These are phyloP conservation scores for Macrochelys suwanniensis DNA, from an alignment of 2,797 vertebrate species.

Conservation along the genomic window DNA sequence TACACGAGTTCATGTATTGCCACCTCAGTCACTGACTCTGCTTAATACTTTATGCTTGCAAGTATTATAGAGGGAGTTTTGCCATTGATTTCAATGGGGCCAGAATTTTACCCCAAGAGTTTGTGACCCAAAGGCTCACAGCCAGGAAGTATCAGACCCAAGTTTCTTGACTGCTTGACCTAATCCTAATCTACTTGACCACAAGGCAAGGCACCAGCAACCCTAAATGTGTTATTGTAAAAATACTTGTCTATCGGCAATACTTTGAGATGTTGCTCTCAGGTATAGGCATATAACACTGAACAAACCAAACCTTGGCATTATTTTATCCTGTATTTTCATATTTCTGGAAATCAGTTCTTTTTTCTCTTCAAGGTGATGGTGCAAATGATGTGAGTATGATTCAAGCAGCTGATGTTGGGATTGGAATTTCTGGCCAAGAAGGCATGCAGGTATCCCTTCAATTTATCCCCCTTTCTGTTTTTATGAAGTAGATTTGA, in stretches of 20 bases:
- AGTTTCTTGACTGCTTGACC: background rate
- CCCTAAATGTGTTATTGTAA: background rate
- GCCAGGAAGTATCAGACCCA: background rate
- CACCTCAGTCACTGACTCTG: background rate
- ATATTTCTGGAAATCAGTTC: background rate
- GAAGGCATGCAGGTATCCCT: slow-evolving; percentile 95
- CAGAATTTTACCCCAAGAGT: background rate
- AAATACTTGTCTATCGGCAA: background rate
- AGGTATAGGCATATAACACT: background rate
- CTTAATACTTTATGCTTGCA: background rate
- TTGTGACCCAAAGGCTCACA: background rate
- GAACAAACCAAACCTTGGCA: background rate
- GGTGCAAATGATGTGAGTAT: slow-evolving; percentile 97
- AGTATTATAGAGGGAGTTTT: background rate
- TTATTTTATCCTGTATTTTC: background rate
- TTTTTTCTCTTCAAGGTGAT: slow-evolving; percentile 85
- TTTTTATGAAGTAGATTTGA: background rate
- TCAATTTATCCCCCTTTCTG: background rate
- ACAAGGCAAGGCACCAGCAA: background rate
- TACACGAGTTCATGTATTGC: background rate
- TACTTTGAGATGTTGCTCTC: background rate
- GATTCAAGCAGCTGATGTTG: slow-evolving; percentile 96
- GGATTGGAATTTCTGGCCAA: slow-evolving; percentile 94
- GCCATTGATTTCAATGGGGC: background rate
- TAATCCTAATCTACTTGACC: background rate